A percentile compares a stretch with the other conserved stretches of the same genome.
phyloP scores from a whole-genome alignment of 2,797 vertebrate genomes.

The Acridotheres tristis region DNA sequence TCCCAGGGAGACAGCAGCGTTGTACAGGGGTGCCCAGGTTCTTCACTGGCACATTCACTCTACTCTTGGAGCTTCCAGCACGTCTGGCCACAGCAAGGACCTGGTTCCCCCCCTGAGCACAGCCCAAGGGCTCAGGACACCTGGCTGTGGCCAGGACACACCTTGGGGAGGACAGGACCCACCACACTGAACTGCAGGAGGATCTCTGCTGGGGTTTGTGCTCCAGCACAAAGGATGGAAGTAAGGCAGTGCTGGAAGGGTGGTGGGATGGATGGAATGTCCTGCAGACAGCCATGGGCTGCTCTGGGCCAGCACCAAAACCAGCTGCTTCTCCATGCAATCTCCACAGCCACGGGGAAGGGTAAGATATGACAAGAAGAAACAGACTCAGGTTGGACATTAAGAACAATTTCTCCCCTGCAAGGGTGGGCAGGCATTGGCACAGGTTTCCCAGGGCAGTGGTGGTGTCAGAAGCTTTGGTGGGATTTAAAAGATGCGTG shows the following conservation, averaged over 20 bases:
- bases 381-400: not conserved
- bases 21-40: not conserved
- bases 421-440: not conserved
- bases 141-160: not conserved
- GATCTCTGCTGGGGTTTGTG: not conserved
- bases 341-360: fast-evolving
- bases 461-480: not conserved
- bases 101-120: not conserved
- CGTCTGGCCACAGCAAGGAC: not conserved
- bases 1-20: not conserved
- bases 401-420: not conserved
- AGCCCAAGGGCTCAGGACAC: not conserved
- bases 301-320: not conserved
- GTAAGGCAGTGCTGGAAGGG: not conserved
- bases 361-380: not conserved
- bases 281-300: not conserved
- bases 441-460: not conserved
- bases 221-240: not conserved
- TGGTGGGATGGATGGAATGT: not conserved
- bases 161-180: not conserved
- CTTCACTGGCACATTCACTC: not conserved
- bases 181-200: fast-evolving
- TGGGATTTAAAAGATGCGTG: not conserved
- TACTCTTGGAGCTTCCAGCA: not conserved
- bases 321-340: not conserved